Evolutionary conservation across 2,113 vertebrate species (phyloP).

Genomic region (Pituophis catenifer): DNA sequence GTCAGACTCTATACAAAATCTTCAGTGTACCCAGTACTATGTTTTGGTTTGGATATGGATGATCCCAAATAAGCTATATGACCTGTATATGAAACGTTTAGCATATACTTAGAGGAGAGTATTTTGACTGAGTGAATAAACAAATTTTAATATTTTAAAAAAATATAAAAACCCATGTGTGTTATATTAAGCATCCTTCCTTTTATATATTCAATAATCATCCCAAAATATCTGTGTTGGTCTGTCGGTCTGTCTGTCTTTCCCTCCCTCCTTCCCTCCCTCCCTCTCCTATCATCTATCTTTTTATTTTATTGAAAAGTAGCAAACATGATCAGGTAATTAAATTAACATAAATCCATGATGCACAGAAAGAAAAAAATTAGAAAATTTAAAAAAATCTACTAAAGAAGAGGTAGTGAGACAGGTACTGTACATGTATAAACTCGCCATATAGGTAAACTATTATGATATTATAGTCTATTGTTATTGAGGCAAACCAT

Average conservation of each 20-base stretch:
- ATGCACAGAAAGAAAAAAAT: background rate
- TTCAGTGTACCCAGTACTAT: background rate
- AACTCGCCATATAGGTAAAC: background rate
- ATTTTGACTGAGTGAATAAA: background rate
- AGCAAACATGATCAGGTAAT: background rate
- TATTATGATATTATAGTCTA: background rate
- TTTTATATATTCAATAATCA: constrained; percentile 24
- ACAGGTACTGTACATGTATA: background rate
- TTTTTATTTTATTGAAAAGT: background rate
- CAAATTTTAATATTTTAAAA: background rate
- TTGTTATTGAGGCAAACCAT: background rate
- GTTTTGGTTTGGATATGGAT: background rate
- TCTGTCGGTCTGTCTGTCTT: background rate
- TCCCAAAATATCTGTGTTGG: constrained; percentile 31
- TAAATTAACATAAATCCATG: background rate
- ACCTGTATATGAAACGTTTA: background rate
- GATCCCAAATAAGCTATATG: background rate
- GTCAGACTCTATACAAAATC: background rate
- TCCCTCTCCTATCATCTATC: background rate
- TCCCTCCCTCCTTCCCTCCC: background rate
- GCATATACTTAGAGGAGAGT: background rate
- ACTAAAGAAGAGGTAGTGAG: background rate
- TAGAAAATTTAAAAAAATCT: background rate
- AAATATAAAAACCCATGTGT: background rate
- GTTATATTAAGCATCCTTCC: constrained; percentile 35